Conservation (phyloP, 2,888 invertebrate genomes). For the Lumbricus terrestris region DNA sequence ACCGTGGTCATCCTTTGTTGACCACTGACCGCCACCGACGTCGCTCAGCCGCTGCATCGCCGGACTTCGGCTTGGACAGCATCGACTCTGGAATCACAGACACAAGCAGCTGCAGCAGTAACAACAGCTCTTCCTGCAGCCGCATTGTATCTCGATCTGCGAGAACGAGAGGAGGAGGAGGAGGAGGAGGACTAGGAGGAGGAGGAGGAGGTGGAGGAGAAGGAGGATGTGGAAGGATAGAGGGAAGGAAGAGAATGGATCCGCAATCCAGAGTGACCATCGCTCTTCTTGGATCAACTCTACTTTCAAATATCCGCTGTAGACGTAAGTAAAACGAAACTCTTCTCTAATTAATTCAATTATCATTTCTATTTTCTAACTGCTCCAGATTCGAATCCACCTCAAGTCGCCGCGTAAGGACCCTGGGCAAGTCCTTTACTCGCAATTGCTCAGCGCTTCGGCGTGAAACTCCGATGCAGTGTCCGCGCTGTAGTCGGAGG, state of each 20-base stretch:
- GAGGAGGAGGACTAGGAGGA: too few relatives aligned
- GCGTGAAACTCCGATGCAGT: too few relatives aligned
- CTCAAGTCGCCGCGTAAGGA: too few relatives aligned
- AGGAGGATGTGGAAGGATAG: background rate
- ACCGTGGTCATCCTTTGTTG: background rate
- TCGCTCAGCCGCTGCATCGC: background rate
- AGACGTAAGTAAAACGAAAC: background rate
- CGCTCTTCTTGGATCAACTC: background rate
- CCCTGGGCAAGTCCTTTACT: too few relatives aligned
- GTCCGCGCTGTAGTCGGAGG: too few relatives aligned
- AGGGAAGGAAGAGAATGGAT: background rate
- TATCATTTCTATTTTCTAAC: too few relatives aligned
- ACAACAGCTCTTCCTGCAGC: background rate
- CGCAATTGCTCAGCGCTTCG: too few relatives aligned
- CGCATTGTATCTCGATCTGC: background rate
- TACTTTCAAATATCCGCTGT: background rate
- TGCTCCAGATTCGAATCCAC: too few relatives aligned
- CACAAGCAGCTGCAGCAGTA: background rate
- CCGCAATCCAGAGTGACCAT: background rate
- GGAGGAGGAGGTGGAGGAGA: background rate
- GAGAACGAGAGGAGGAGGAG: background rate
- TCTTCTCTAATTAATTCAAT: background rate
- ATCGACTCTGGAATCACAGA: constrained; percentile 9
- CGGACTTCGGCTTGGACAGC: background rate
- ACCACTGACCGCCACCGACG: background rate